Evolutionary conservation across 2,113 vertebrate genomes (phyloP).

Genomic region (Rhodinocichla rosea): DNA sequence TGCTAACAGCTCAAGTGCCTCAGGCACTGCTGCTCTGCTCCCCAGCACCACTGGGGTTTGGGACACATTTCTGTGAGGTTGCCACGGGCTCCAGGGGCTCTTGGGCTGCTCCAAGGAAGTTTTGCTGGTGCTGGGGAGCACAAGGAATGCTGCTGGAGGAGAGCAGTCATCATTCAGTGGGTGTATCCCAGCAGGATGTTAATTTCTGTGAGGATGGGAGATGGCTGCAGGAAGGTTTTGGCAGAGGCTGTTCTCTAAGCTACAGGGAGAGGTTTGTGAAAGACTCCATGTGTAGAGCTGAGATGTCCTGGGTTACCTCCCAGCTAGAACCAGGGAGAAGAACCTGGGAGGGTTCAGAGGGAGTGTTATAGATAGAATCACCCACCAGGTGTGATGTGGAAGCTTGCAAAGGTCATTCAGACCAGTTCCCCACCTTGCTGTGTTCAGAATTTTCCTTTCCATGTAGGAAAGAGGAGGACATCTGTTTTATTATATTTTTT

Average conservation of each 20-base stretch:
- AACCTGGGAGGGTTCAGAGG: not conserved
- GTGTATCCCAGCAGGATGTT: fast-evolving
- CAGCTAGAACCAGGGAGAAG: not conserved
- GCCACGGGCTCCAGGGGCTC: not conserved
- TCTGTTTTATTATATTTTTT: not conserved
- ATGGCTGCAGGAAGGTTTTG: not conserved
- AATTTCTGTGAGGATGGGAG: not conserved
- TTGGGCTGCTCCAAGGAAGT: not conserved
- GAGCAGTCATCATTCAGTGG: no score
- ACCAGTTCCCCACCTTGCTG: not conserved
- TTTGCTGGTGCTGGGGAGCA: not conserved
- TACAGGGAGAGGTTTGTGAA: not conserved
- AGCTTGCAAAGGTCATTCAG: not conserved
- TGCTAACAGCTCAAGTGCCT: not conserved
- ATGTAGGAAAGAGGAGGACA: not conserved
- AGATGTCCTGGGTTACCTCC: not conserved
- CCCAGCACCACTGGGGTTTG: not conserved
- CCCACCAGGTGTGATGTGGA: not conserved
- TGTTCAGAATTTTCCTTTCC: not conserved
- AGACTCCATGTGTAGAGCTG: not conserved
- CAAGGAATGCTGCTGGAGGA: not conserved
- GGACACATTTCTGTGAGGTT: not conserved
- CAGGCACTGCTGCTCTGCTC: not conserved
- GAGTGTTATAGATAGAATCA: fast-evolving
- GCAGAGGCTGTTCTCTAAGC: not conserved